Percentiles rank a stretch among this genome's conserved stretches.
Conservation (phyloP, 37 sponge, comb jelly and placozoan genomes). For the Ephydatia muelleri region DNA sequence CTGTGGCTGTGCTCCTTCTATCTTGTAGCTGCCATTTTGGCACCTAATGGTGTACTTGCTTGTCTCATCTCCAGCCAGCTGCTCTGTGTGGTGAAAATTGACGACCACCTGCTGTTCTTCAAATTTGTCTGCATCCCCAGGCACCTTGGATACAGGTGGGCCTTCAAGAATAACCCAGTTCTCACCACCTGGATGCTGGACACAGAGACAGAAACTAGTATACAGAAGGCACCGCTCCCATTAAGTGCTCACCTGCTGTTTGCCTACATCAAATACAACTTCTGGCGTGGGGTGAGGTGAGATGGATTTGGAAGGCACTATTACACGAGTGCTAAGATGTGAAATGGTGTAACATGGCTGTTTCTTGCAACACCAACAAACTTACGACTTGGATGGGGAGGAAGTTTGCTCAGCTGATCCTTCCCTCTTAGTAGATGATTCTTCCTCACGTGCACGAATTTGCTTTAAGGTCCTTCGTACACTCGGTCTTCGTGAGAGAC, state of each 20-base stretch:
- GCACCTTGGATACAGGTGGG: constrained; percentile 19
- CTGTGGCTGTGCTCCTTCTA: neutral
- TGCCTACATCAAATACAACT: neutral
- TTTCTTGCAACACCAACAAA: neutral
- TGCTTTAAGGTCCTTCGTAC: neutral
- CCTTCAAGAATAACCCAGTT: constrained; percentile 28
- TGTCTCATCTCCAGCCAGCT: constrained; percentile 4
- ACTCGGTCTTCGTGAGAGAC: neutral
- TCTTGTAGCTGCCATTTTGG: constrained; percentile 26
- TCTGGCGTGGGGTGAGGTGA: neutral
- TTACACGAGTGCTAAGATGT: neutral
- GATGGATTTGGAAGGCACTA: neutral
- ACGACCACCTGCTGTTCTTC: constrained; percentile 58
- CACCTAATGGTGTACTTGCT: constrained; percentile 13
- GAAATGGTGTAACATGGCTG: neutral
- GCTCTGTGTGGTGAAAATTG: constrained; percentile 22
- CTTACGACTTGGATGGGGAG: neutral
- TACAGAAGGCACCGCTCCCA: too few relatives aligned
- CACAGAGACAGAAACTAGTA: neutral
- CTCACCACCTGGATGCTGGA: neutral
- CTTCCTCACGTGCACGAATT: neutral
- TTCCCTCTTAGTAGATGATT: too few relatives aligned
- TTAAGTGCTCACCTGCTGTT: neutral
- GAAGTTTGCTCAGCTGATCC: neutral
- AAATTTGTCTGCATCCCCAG: constrained; percentile 9